Conservation (phyloP, 2,113 vertebrate genomes). For the Caracal caracal region DNA sequence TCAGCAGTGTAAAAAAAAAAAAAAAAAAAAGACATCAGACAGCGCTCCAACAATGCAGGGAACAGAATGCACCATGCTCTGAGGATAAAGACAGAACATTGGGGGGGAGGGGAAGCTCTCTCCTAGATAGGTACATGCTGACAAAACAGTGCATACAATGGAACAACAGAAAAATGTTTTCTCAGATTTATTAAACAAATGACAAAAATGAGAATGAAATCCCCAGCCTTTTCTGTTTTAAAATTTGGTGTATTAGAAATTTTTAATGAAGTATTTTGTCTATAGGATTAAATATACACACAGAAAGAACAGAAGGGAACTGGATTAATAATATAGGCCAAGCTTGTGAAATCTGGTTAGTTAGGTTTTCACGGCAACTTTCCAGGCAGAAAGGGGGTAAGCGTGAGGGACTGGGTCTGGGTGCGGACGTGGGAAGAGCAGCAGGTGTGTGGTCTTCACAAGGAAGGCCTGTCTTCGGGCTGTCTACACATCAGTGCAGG, state of each 20-base stretch:
- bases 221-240: conserved; percentile 85
- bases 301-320: conserved; percentile 79
- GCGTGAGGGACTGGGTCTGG: conserved; percentile 22
- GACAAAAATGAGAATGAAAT: conserved; percentile 91
- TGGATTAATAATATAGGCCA: conserved; percentile 76
- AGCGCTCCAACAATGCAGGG: conserved; percentile 85
- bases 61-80: conserved; percentile 89
- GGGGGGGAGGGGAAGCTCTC: conserved; percentile 61
- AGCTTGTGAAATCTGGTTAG: conserved; percentile 82
- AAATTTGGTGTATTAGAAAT: conserved; percentile 66
- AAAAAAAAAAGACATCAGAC: conserved; percentile 83
- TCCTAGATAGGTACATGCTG: conserved; percentile 89
- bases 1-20: conserved; percentile 78
- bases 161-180: conserved; percentile 83
- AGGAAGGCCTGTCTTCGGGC: conserved; percentile 46
- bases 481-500: conserved; percentile 51
- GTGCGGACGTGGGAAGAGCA: conserved; percentile 34
- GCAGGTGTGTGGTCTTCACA: conserved; percentile 22
- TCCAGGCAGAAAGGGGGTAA: conserved; percentile 64
- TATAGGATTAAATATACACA: conserved; percentile 70
- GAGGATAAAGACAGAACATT: conserved; percentile 84
- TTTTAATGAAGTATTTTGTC: conserved; percentile 47
- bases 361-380: conserved; percentile 63
- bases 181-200: conserved; percentile 87
- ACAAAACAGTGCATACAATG: conserved; percentile 88